Evolutionary conservation across 2,888 invertebrate species (phyloP).

Genomic region (Oscheius onirici): DNA sequence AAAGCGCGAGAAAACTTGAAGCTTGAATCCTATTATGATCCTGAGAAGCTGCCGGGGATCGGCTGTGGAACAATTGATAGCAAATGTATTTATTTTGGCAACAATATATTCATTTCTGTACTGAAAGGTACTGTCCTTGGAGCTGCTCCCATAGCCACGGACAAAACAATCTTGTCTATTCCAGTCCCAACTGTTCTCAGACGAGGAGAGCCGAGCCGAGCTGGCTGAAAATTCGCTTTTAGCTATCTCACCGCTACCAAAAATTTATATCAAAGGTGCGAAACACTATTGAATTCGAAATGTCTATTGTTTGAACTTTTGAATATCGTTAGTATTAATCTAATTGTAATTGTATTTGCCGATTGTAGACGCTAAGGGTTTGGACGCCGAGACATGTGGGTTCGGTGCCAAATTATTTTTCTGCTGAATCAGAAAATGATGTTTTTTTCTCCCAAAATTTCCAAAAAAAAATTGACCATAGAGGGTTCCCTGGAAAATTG

Average conservation of each 20-base stretch:
- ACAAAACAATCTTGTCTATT: conserved; percentile 62
- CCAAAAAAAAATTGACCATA: too few species aligned
- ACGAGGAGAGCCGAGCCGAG: conserved; percentile 38
- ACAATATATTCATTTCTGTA: neutral
- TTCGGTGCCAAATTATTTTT: too few species aligned
- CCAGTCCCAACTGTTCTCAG: conserved; percentile 57
- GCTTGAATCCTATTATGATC: neutral
- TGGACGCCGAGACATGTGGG: too few species aligned
- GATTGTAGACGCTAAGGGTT: too few species aligned
- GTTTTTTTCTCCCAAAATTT: too few species aligned
- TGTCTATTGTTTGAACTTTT: too few species aligned
- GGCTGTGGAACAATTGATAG: neutral
- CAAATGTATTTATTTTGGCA: neutral
- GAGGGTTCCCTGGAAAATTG: too few species aligned
- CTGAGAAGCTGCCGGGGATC: neutral
- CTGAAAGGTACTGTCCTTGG: neutral
- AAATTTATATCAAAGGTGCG: too few species aligned
- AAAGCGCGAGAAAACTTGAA: neutral
- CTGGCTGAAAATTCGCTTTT: conserved; percentile 35
- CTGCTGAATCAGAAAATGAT: too few species aligned
- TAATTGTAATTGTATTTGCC: too few species aligned
- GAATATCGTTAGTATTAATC: too few species aligned
- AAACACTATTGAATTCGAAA: neutral
- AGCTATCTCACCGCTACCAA: too few species aligned
- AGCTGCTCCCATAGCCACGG: conserved; percentile 54